phyloP scores from a whole-genome alignment of 2,888 invertebrate species.

The Schizaphis graminum region DNA sequence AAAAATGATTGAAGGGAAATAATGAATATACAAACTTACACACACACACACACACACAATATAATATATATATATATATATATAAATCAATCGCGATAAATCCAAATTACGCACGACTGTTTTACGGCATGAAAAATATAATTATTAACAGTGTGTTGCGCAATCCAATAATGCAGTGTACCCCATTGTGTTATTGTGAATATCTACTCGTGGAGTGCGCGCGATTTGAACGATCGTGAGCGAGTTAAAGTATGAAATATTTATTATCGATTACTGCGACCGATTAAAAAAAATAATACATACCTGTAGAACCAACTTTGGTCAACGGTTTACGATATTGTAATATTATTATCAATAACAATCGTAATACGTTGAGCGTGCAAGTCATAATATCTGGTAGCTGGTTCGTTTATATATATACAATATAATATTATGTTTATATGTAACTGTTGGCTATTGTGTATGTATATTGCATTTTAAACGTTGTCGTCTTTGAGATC shows the following conservation, averaged over 20 bases:
- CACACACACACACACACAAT: background rate
- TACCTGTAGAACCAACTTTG: background rate
- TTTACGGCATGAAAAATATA: conserved; percentile 30
- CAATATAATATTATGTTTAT: too few species aligned
- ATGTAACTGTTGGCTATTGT: background rate
- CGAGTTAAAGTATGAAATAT: background rate
- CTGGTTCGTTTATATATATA: background rate
- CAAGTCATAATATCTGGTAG: background rate
- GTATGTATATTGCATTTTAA: background rate
- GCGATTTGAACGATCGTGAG: conserved; percentile 13
- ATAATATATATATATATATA: background rate
- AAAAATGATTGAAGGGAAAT: conserved; percentile 37
- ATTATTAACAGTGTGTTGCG: background rate
- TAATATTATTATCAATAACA: background rate
- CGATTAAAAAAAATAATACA: background rate
- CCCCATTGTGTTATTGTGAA: background rate
- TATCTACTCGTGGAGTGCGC: background rate
- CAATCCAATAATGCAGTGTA: background rate
- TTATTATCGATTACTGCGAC: conserved; percentile 16
- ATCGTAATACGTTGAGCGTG: background rate
- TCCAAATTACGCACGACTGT: conserved; percentile 42
- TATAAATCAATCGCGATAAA: conserved; percentile 31
- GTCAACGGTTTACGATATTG: background rate
- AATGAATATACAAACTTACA: background rate
- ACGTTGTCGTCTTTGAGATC: background rate